Evolutionary conservation across 2,888 invertebrate species (phyloP), one percentile per base, ranked within the genome.

Genomic region (Phaonia tiefii): DNA sequence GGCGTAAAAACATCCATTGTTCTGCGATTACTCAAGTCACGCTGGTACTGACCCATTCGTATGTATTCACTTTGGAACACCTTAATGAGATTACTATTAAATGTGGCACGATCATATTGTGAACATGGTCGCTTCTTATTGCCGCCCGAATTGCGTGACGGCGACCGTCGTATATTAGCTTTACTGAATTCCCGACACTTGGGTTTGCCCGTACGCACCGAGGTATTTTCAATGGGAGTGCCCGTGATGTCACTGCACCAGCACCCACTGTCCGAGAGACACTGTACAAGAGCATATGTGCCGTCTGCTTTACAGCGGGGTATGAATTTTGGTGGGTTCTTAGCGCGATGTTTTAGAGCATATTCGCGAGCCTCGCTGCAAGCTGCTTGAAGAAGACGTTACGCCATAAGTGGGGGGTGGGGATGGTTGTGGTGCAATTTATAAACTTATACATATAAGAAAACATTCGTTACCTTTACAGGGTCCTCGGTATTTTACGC

Each of bases 211-310:
- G 93, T 93, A 83, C 94, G 93, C 11, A 95, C 94, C 4, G 96
- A 94, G 3, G 96, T 96, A 86, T 96, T 95, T 10, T 95, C 94
- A 70, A 98, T 92, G 0, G 96, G 97, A 84, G 93, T 94, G 49
- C 98, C 98, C 84, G 95, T 94, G 13, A 94, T 93, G 0, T 96
- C 96, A 79, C 97, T 97, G 89, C 98, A 98, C 97, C 97, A 98
- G 91, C 98, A 98, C 88, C 93, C 93, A 1, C 96, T 94, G 73
- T 94, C 94, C 5, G 92, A 92, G 86, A 96, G 94, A 89, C 98
- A 98, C 91, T 98, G 98, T 77, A 96, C 94, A 10, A 96, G 93
- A 0, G 96, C 95, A 90, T 95, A 98, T 1, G 93, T 94, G 15
- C 98, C 98, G 88, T 97, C 97, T 2, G 93, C 92, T 71, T 95